These are phyloP conservation scores for Tyto alba DNA, from an alignment of 2,113 vertebrate genomes.

Conservation along the genomic window DNA sequence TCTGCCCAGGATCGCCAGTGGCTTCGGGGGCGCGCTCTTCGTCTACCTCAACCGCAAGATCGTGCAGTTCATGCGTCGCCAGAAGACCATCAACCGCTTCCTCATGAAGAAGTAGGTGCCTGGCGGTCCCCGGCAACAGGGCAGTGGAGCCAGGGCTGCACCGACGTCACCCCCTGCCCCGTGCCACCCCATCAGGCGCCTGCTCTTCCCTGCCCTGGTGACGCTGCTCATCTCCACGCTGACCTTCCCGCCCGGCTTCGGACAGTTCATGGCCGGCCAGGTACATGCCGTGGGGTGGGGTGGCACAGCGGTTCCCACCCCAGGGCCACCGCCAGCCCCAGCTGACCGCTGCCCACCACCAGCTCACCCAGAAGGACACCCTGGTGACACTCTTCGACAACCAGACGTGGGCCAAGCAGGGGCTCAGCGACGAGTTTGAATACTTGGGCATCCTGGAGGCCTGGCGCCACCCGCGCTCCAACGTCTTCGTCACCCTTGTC, in stretches of 20 bases:
- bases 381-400: conserved; percentile 95
- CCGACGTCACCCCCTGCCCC: not conserved
- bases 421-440: conserved; percentile 84
- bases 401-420: conserved; percentile 91
- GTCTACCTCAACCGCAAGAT: conserved; percentile 96
- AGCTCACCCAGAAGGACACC: conserved; percentile 97
- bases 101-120: conserved; percentile 96
- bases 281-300: conserved; percentile 43
- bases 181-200: conserved; percentile 70
- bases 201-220: conserved; percentile 91
- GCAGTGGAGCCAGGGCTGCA: not conserved
- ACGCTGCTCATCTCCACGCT: conserved; percentile 89
- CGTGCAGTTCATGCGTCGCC: conserved; percentile 95
- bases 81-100: conserved; percentile 97
- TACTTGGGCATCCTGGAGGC: conserved; percentile 83
- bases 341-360: not conserved
- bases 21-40: conserved; percentile 91
- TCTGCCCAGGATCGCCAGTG: conserved; percentile 86
- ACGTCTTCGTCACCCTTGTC: conserved; percentile 90
- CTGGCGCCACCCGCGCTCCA: conserved; percentile 90
- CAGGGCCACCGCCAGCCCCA: not conserved
- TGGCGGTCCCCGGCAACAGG: fast-evolving
- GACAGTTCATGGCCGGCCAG: conserved; percentile 98
- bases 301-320: not conserved
- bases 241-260: conserved; percentile 94